A percentile compares a stretch with the other conserved stretches of the same genome.
Conservation (phyloP, 2,888 invertebrate genomes). For the Pristionchus exspectatus region DNA sequence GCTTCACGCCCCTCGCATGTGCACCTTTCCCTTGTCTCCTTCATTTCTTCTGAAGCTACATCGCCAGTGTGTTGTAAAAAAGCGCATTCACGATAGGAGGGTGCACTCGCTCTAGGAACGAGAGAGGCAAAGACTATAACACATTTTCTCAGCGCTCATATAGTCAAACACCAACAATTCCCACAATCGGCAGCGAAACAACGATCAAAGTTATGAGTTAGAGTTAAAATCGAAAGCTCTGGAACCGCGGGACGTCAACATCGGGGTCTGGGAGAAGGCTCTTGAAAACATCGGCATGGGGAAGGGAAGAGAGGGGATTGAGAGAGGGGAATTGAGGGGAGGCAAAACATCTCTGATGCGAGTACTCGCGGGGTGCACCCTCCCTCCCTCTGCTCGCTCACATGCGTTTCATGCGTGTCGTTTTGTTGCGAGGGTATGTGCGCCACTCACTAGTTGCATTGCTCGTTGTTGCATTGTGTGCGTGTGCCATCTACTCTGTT, state of each 20-base stretch:
- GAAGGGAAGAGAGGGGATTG: conserved; percentile 17
- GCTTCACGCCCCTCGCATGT: conserved; percentile 11
- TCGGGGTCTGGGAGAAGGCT: neutral
- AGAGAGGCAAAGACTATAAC: neutral
- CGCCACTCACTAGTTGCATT: neutral
- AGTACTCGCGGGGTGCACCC: conserved; percentile 17
- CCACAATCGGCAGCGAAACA: neutral
- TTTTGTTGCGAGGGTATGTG: neutral
- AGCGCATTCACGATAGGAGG: neutral
- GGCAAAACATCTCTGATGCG: conserved; percentile 9
- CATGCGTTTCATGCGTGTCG: conserved; percentile 39
- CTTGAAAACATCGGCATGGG: neutral
- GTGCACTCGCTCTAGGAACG: neutral
- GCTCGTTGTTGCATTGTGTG: conserved; percentile 32
- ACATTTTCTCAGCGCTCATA: neutral
- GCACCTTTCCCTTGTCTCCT: neutral
- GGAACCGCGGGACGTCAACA: neutral
- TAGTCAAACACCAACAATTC: neutral
- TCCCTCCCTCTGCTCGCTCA: conserved; percentile 11
- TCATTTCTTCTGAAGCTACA: neutral
- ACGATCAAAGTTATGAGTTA: neutral
- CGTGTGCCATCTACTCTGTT: neutral
- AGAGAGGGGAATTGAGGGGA: neutral
- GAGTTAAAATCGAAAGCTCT: neutral
- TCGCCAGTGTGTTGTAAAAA: neutral